Evolutionary conservation across 2,113 vertebrate species (phyloP).

Genomic region (Onychostoma macrolepis): DNA sequence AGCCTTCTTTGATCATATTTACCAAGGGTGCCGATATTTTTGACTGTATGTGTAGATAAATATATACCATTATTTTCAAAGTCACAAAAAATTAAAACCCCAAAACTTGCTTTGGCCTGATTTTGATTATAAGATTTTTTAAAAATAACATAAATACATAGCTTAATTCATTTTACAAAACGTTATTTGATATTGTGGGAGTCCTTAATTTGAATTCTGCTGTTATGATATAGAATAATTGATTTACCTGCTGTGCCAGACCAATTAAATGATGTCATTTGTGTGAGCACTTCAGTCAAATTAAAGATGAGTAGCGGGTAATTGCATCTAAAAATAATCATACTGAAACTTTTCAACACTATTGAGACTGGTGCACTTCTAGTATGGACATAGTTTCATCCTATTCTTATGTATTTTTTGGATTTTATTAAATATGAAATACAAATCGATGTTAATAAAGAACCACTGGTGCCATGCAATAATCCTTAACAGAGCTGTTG

Average conservation of each 20-base stretch:
- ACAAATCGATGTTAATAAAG: not conserved
- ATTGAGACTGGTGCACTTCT: not conserved
- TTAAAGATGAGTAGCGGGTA: constrained; percentile 22
- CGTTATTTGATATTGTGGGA: not conserved
- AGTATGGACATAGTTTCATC: not conserved
- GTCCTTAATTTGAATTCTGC: not conserved
- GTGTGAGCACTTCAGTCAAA: constrained; percentile 30
- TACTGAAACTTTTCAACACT: not conserved
- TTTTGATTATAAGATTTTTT: too few species aligned
- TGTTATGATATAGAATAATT: constrained; percentile 25
- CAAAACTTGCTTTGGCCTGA: too few species aligned
- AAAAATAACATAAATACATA: too few species aligned
- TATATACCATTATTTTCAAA: not conserved
- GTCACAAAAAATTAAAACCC: too few species aligned
- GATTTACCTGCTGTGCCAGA: constrained; percentile 35
- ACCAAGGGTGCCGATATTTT: too few species aligned
- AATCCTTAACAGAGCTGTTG: not conserved
- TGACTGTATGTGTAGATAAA: not conserved
- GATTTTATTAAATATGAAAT: not conserved
- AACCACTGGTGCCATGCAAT: not conserved
- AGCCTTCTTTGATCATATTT: too few species aligned
- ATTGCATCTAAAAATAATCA: constrained; percentile 35
- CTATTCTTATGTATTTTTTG: not conserved
- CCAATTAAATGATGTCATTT: constrained; percentile 24
- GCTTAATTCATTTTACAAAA: too few species aligned